Evolutionary conservation across 2,797 vertebrate genomes (phyloP).

Genomic region (Hydrophis major): DNA sequence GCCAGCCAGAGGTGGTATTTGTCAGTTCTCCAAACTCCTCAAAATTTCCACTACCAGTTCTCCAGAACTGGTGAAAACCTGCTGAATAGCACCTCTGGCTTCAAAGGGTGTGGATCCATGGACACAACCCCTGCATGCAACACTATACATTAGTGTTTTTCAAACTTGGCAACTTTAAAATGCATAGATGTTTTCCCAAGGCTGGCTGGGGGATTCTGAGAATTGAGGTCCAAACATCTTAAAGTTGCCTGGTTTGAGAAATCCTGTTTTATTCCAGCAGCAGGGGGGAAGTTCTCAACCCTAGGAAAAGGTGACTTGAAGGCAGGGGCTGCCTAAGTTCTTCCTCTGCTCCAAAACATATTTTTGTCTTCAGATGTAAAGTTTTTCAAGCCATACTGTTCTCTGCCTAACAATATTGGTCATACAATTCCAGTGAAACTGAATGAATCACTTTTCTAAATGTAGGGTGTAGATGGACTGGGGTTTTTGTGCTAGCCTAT

Average conservation of each 20-base stretch:
- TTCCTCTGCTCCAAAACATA: background rate
- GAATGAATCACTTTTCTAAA: background rate
- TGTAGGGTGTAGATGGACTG: background rate
- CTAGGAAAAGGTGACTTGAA: background rate
- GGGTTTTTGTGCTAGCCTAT: background rate
- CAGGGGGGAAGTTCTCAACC: background rate
- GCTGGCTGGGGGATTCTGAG: background rate
- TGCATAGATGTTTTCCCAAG: background rate
- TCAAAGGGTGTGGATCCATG: background rate
- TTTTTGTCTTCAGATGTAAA: background rate
- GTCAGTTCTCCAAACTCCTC: too few relatives aligned
- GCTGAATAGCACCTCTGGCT: too few relatives aligned
- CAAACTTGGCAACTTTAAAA: background rate
- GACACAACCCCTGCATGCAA: background rate
- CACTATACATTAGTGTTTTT: background rate
- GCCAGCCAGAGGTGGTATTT: too few relatives aligned
- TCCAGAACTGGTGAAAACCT: too few relatives aligned
- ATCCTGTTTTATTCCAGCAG: background rate
- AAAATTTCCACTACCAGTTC: too few relatives aligned
- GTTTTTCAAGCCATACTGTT: background rate
- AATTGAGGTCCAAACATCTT: background rate
- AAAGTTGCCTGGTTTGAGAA: background rate
- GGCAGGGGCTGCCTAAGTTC: background rate
- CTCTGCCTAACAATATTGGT: background rate
- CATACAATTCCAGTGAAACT: background rate